Conservation (phyloP, 1,140 invertebrate genomes). For the Euura saliciscinereae region DNA sequence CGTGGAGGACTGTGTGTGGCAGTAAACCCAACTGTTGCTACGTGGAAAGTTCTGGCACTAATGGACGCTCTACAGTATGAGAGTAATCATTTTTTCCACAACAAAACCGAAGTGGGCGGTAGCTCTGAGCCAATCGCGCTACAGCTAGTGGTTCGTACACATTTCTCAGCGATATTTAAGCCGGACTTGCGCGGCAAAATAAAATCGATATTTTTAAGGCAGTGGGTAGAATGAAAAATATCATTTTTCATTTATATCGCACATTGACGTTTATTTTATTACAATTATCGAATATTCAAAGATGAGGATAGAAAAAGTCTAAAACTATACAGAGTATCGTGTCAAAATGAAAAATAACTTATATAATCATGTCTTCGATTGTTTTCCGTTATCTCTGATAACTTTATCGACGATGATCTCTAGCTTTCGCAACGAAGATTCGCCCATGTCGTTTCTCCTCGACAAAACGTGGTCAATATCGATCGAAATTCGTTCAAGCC, state of each 20-base stretch:
- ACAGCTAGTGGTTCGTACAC: too few relatives aligned
- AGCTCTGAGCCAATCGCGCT: too few relatives aligned
- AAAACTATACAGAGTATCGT: too few relatives aligned
- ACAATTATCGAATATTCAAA: too few relatives aligned
- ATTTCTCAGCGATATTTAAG: not conserved
- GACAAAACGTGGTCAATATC: conserved; percentile 23
- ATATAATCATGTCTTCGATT: too few relatives aligned
- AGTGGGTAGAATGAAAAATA: not conserved
- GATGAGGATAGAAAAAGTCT: too few relatives aligned
- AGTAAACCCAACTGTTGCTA: not conserved
- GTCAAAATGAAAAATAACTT: too few relatives aligned
- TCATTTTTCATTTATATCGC: too few relatives aligned
- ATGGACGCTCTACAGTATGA: not conserved
- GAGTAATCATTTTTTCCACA: not conserved
- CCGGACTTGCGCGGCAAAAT: not conserved
- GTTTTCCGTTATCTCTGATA: not conserved
- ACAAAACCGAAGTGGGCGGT: not conserved
- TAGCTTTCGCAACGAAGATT: not conserved
- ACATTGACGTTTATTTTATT: too few relatives aligned
- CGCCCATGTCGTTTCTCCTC: conserved; percentile 13
- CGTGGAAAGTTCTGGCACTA: not conserved
- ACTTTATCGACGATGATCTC: not conserved
- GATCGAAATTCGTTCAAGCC: conserved; percentile 23
- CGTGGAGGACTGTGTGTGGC: not conserved
- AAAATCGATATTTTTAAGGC: not conserved